A percentile compares a stretch with the other conserved stretches of the same genome.
phyloP scores from a whole-genome alignment of 2,113 vertebrate species.

The Hippocampus comes region DNA sequence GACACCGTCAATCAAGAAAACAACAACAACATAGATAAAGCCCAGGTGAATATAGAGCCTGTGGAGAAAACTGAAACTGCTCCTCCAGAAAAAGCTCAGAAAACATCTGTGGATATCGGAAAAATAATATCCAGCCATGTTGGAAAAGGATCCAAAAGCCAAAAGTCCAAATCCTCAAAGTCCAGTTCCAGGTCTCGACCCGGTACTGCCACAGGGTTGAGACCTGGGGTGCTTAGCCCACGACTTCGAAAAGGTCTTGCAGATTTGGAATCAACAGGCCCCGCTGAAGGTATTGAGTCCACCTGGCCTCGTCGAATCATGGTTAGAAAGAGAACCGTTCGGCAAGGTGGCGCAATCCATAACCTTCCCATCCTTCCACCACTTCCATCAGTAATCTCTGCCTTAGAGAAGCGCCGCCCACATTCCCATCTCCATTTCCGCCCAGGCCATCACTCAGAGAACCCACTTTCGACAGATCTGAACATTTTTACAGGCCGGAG shows the following conservation, averaged over 20 bases:
- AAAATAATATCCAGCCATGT: slow-evolving; percentile 15
- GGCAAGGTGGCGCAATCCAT: slow-evolving; percentile 75
- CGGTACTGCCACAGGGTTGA: slow-evolving; percentile 60
- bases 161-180: slow-evolving; percentile 62
- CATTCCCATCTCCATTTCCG: slow-evolving; percentile 43
- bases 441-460: slow-evolving; percentile 62
- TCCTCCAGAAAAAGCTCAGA: slow-evolving; percentile 22
- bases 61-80: slow-evolving; percentile 9
- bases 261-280: slow-evolving; percentile 45
- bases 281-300: slow-evolving; percentile 66
- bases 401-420: slow-evolving; percentile 65
- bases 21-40: slow-evolving; percentile 16
- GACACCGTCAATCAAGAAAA: slow-evolving; percentile 18
- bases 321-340: slow-evolving; percentile 73
- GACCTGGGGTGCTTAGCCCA: slow-evolving; percentile 51
- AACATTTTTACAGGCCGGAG: slow-evolving; percentile 58
- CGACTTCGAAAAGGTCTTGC: slow-evolving; percentile 31
- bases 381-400: slow-evolving; percentile 69
- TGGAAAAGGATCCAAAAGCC: slow-evolving; percentile 46
- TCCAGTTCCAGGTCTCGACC: slow-evolving; percentile 57
- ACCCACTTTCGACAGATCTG: slow-evolving; percentile 48
- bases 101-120: slow-evolving; percentile 17
- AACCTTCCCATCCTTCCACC: slow-evolving; percentile 77
- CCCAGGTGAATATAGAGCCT: background rate
- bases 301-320: slow-evolving; percentile 76